phyloP scores from a whole-genome alignment of 2,888 invertebrate species.

The Dysmachus trigonus region DNA sequence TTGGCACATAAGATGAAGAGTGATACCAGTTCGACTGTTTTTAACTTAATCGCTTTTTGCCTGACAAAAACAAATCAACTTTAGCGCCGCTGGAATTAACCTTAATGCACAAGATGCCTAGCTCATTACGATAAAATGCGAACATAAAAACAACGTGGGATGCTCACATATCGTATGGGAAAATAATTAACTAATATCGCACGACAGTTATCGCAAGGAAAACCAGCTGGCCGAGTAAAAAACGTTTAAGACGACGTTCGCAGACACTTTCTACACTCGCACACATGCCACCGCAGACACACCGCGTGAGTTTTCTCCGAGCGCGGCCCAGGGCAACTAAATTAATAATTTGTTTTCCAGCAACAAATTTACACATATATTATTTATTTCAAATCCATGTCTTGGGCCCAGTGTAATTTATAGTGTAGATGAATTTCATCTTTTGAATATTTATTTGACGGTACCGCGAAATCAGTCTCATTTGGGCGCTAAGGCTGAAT shows the following conservation, averaged over 20 bases:
- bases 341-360: neutral
- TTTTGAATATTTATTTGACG: slow-evolving; percentile 5
- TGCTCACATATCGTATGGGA: neutral
- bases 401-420: neutral
- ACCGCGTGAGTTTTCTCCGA: neutral
- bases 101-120: neutral
- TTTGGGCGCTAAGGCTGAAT: neutral
- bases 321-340: neutral
- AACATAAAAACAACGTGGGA: neutral
- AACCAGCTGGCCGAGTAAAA: neutral
- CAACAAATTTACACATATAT: neutral
- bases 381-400: neutral
- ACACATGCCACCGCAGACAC: neutral
- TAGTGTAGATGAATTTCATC: neutral
- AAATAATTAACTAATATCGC: neutral
- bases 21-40: neutral
- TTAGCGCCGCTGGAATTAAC: neutral
- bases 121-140: neutral
- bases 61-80: neutral
- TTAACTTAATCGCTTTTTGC: neutral
- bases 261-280: neutral
- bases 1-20: neutral
- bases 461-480: neutral
- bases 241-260: neutral
- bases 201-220: neutral